Percentiles rank a stretch among this genome's conserved stretches.
Conservation (phyloP, 1,140 invertebrate species). For the Holcopasites calliopsidis region DNA sequence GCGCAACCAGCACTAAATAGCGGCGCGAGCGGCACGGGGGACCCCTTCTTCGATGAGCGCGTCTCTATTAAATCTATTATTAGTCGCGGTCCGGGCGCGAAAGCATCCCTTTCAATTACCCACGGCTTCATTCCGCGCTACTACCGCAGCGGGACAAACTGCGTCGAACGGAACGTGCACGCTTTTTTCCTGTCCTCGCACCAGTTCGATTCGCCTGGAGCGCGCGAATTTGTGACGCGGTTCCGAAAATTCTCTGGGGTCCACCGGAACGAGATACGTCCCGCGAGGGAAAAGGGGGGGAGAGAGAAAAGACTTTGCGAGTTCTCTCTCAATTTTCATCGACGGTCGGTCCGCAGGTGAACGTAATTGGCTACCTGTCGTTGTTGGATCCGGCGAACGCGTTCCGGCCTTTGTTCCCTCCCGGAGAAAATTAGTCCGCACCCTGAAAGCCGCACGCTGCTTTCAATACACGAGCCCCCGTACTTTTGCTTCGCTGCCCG, state of each 20-base stretch:
- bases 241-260: constrained; percentile 11
- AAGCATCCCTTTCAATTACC: constrained; percentile 78
- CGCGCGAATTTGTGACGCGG: not conserved
- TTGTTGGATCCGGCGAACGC: constrained; percentile 30
- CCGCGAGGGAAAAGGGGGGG: not conserved
- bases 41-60: constrained; percentile 78
- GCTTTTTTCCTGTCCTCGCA: not conserved
- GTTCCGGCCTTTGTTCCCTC: constrained; percentile 49
- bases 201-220: not conserved
- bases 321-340: constrained; percentile 64
- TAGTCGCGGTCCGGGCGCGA: constrained; percentile 66
- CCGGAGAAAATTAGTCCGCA: constrained; percentile 44
- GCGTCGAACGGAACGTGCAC: not conserved
- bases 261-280: not conserved
- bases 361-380: constrained; percentile 62
- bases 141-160: constrained; percentile 2
- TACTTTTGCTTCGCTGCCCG: not conserved
- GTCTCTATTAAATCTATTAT: constrained; percentile 81
- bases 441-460: not conserved
- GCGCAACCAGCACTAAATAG: constrained; percentile 61
- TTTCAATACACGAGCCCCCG: not conserved
- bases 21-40: constrained; percentile 42
- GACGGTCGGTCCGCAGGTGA: constrained; percentile 56
- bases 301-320: constrained; percentile 52
- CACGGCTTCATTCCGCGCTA: constrained; percentile 61